phyloP scores from a whole-genome alignment of 2,113 vertebrate species.

The Anarrhichthys ocellatus region DNA sequence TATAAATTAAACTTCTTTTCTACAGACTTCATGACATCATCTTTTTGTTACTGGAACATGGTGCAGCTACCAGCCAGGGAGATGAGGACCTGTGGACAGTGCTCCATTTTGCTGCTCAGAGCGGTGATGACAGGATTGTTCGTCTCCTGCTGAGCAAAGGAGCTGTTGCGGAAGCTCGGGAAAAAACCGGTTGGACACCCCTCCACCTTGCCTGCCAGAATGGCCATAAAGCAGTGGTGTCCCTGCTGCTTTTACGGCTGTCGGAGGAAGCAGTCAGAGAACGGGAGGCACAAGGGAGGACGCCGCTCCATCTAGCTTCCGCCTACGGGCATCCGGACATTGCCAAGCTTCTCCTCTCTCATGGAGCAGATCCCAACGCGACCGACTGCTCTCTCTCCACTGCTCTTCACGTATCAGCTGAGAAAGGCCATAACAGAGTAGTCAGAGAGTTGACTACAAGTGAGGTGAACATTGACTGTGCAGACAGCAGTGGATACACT shows the following conservation, averaged over 20 bases:
- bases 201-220: conserved; percentile 91
- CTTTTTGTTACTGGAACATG: conserved; percentile 77
- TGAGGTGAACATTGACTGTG: conserved; percentile 60
- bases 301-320: conserved; percentile 85
- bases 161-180: conserved; percentile 74
- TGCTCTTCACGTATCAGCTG: conserved; percentile 85
- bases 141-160: conserved; percentile 85
- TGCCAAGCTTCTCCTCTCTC: conserved; percentile 85
- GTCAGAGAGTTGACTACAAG: conserved; percentile 85
- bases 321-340: conserved; percentile 85
- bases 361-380: conserved; percentile 82
- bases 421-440: conserved; percentile 87
- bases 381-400: conserved; percentile 80
- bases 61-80: conserved; percentile 62
- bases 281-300: conserved; percentile 79
- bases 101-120: conserved; percentile 90
- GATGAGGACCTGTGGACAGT: conserved; percentile 87
- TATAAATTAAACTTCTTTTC: conserved; percentile 5
- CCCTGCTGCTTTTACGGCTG: conserved; percentile 85
- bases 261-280: conserved; percentile 67
- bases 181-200: conserved; percentile 85
- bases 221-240: conserved; percentile 86
- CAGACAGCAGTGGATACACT: conserved; percentile 80
- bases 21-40: conserved; percentile 81
- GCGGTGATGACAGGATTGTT: conserved; percentile 80